Base-by-base conservation (phyloP, 1,140 invertebrate species). In the Hylyphantes graminicola region DNA sequence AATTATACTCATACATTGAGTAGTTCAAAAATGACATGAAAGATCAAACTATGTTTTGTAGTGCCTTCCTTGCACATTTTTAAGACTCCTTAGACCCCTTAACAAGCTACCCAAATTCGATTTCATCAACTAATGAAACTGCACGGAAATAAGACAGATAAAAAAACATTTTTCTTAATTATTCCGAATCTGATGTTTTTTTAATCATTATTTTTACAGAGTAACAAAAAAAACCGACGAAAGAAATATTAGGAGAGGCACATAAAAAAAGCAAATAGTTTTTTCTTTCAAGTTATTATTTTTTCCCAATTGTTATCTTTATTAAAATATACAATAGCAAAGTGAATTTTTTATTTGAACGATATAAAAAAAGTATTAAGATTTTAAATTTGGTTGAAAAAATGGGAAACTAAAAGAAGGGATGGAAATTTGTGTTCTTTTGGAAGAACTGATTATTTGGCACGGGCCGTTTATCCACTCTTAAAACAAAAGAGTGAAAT, bases 241-340 rank as follows among this genome's bases (percentile, higher is more conserved):
- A 59, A n/a, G 7, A 59, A 59, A 59, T 13, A 59, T 13, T 13
- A 59, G 57, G n/a, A 3, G 57, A 13, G 57, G 67, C 3, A 70
- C 48, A 53, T 15, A 77, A 65, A 77, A 77, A 79, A 68, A 70
- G 11, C 74, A 35, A 79, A 72, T 19, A 72, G 21, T 81, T 48
- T 81, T 81, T 81, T 81, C 78, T 61, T 72, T 81, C 12, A 73
- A 13, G 13, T 73, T 35, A 78, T 55, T 17, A 65, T 65, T 72
- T 65, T 79, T 81, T 81, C 73, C 78, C 48, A 63, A 64, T 81
- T 81, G 72, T 70, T 81, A 81, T 81, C 78, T 81, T 81, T 81
- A 81, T 81, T 81, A 81, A 81, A n/a, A 73, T 81, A 81, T 68
- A 81, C 78, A 81, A 81, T 81, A 67, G 78, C 67, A 21, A 73